These are phyloP conservation scores for Xestia rhomboidea DNA, from an alignment of 2,888 invertebrate species.

Conservation along the genomic window DNA sequence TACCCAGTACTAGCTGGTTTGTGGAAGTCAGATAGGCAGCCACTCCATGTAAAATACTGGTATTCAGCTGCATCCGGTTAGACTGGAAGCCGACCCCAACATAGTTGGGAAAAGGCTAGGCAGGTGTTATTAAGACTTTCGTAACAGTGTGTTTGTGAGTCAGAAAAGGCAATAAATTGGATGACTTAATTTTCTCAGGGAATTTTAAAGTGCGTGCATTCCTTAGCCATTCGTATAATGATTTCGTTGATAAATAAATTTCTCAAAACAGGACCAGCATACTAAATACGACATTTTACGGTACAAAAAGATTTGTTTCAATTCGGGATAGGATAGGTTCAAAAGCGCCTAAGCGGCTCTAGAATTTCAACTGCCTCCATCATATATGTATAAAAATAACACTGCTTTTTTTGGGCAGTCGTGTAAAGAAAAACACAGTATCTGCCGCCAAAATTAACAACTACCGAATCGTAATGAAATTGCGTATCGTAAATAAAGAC, in stretches of 20 bases:
- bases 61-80: too few relatives aligned
- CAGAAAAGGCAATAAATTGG: background rate
- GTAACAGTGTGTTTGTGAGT: background rate
- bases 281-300: background rate
- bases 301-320: too few relatives aligned
- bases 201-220: background rate
- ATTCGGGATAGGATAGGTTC: background rate
- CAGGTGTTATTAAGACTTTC: too few relatives aligned
- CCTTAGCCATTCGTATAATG: background rate
- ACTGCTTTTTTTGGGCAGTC: too few relatives aligned
- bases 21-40: too few relatives aligned
- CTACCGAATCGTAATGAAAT: slow-evolving; percentile 47
- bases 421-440: background rate
- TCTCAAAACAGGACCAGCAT: background rate
- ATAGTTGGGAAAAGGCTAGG: too few relatives aligned
- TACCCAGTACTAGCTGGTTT: background rate
- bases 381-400: background rate
- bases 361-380: background rate
- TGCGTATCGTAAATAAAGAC: slow-evolving; percentile 57
- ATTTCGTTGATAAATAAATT: background rate
- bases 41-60: too few relatives aligned
- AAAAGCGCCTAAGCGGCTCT: background rate
- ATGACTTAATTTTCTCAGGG: background rate
- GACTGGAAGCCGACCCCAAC: too few relatives aligned
- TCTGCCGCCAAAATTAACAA: slow-evolving; percentile 28